Base-by-base conservation (phyloP, 2,113 vertebrate genomes). In the Camelus bactrianus region DNA sequence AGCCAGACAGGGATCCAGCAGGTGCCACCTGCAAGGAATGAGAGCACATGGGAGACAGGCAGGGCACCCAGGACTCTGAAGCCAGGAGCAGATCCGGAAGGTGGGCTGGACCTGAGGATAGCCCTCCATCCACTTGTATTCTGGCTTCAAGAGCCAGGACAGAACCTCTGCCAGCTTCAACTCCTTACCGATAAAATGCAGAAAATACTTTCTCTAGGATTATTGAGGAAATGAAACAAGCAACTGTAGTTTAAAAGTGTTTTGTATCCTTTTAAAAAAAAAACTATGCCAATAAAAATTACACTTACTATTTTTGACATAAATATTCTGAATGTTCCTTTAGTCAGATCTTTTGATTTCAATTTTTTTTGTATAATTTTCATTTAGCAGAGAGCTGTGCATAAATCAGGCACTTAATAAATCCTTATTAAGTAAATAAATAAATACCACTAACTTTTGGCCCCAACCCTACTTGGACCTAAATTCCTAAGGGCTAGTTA, bases 401-500 rank as follows among this genome's bases (percentile, higher is more conserved):
- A 60, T 54, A 83, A 89, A 85, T 52, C 52, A 79, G 42, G 24
- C 3, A 64, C 56, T 85, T 65, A 69, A 38, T 16, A 92, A 38
- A 32, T 65, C 35, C 20, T 69, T 86, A 92, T 30, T 77, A 75
- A 81, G 38, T 77, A 75, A 96, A 87, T 62, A 91, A 96, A 75
- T n/a, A 93, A 79, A 96, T 50, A 89, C 60, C 56, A n/a, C 48
- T 83, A 60, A 81, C 50, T 69, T 70, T 6, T 94, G 58, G 60
- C 54, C 54, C 26, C 38, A 80, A 62, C 4, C 17, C 17, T 58
- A 79, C 52, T 89, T 14, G 5, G 73, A 46, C 58, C 58, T 70
- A 76, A 87, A 81, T 96, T 96, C 90, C 92, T 58, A 52, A 76
- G 88, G 35, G 52, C 12, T 91, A 12, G 15, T 75, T 92, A 65